Percentiles rank a stretch among this genome's conserved stretches.
Conservation (phyloP, 37 sponge, comb jelly and placozoan species). For the Trichoplax adhaerens region DNA sequence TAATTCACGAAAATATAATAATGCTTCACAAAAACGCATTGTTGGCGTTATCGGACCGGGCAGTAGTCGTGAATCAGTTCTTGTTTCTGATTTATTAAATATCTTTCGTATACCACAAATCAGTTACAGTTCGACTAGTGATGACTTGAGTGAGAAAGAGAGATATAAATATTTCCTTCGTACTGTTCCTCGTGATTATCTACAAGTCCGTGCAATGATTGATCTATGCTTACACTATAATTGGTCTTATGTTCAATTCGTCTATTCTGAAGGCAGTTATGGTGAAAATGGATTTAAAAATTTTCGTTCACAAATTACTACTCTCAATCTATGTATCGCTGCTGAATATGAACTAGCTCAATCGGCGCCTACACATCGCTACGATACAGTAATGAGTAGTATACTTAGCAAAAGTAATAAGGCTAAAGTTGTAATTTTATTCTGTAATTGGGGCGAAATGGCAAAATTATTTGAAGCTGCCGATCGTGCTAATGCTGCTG, state of each 20-base stretch:
- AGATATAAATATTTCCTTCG: conserved; percentile 67
- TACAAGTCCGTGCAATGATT: conserved; percentile 64
- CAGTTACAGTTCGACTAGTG: conserved; percentile 66
- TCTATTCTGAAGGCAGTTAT: too few species aligned
- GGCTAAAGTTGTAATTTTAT: too few species aligned
- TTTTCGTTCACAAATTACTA: too few species aligned
- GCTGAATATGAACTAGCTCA: too few species aligned
- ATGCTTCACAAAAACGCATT: conserved; percentile 19
- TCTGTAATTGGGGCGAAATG: too few species aligned
- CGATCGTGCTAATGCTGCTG: too few species aligned
- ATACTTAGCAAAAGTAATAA: too few species aligned
- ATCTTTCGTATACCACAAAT: conserved; percentile 59
- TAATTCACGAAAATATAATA: conserved; percentile 5
- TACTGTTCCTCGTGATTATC: conserved; percentile 56
- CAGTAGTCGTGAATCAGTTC: conserved; percentile 32
- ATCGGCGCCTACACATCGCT: too few species aligned
- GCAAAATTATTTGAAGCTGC: too few species aligned
- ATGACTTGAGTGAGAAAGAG: conserved; percentile 47
- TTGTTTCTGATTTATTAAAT: conserved; percentile 41
- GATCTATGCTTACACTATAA: conserved; percentile 36
- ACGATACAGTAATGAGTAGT: too few species aligned
- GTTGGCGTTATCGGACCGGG: conserved; percentile 67
- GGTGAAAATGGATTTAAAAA: too few species aligned
- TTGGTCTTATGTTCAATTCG: conserved; percentile 42
- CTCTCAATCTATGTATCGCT: too few species aligned